Conservation (phyloP, 2,888 invertebrate species). For the Anthrax anthrax region DNA sequence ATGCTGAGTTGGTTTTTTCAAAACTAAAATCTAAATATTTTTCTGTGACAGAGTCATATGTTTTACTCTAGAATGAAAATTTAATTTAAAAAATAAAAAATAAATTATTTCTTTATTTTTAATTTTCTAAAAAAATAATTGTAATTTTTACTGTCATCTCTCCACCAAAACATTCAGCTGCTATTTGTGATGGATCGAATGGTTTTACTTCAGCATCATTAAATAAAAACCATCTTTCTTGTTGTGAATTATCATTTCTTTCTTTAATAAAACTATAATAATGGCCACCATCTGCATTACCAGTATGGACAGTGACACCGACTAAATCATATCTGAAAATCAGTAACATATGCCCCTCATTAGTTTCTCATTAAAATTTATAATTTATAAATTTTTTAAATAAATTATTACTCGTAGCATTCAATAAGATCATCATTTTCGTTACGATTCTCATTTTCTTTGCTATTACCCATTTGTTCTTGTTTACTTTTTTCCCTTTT, state of each 20-base stretch:
- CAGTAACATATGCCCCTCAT: no score
- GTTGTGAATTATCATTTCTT: constrained; percentile 48
- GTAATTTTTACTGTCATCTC: constrained; percentile 78
- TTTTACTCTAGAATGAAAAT: constrained; percentile 60
- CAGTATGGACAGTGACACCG: constrained; percentile 93
- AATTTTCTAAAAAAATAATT: background rate
- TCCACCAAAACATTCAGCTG: constrained; percentile 91
- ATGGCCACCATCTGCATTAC: constrained; percentile 95
- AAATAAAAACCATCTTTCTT: constrained; percentile 85
- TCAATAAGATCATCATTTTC: constrained; percentile 45
- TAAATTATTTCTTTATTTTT: constrained; percentile 5
- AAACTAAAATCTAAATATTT: constrained; percentile 96
- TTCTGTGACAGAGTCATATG: constrained; percentile 90
- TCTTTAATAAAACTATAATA: constrained; percentile 93
- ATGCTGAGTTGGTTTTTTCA: constrained; percentile 94
- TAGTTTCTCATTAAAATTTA: no score
- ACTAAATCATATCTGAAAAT: constrained; percentile 56
- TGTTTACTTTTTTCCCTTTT: constrained; percentile 24
- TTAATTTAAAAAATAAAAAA: constrained; percentile 1
- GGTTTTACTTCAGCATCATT: constrained; percentile 90
- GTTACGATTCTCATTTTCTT: constrained; percentile 16
- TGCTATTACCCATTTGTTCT: constrained; percentile 14
- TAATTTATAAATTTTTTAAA: no score
- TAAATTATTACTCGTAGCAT: constrained; percentile 47
- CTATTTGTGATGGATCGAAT: constrained; percentile 88